Conservation (phyloP, 2,888 invertebrate species). For the Endotricha flammealis region DNA sequence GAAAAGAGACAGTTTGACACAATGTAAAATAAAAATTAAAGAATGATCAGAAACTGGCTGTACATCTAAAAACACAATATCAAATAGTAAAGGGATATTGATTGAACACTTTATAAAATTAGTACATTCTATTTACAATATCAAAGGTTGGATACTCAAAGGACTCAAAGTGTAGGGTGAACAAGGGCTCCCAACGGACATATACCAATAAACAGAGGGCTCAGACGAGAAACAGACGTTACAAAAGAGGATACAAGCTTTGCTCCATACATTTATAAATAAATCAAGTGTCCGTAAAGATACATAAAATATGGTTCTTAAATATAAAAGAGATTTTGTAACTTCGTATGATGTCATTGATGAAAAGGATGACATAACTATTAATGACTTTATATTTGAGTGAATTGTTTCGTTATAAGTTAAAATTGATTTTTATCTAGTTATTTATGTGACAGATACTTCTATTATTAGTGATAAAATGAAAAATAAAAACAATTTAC, state of each 20-base stretch:
- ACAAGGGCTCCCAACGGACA: constrained; percentile 49
- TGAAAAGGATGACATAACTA: too few species aligned
- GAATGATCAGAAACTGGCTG: too few species aligned
- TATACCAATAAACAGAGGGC: constrained; percentile 61
- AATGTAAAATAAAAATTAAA: too few species aligned
- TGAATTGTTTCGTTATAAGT: too few species aligned
- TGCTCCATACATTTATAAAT: constrained; percentile 61
- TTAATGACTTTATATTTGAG: too few species aligned
- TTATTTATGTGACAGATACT: too few species aligned
- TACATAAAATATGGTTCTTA: constrained; percentile 20
- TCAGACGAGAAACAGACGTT: constrained; percentile 67
- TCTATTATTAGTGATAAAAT: too few species aligned
- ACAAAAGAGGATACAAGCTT: constrained; percentile 45
- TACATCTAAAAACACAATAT: constrained; percentile 9
- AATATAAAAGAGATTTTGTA: constrained; percentile 1
- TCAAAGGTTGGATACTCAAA: constrained; percentile 38
- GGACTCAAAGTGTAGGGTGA: constrained; percentile 28
- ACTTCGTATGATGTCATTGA: not conserved
- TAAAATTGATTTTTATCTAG: too few species aligned
- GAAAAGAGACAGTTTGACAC: too few species aligned
- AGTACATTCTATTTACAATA: constrained; percentile 40
- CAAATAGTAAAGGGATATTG: constrained; percentile 7
- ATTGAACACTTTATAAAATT: constrained; percentile 26
- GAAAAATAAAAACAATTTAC: too few species aligned
- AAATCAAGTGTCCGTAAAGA: constrained; percentile 52